These are phyloP conservation scores for Aleiodes alternator DNA, from an alignment of 2,888 invertebrate genomes.

Conservation along the genomic window DNA sequence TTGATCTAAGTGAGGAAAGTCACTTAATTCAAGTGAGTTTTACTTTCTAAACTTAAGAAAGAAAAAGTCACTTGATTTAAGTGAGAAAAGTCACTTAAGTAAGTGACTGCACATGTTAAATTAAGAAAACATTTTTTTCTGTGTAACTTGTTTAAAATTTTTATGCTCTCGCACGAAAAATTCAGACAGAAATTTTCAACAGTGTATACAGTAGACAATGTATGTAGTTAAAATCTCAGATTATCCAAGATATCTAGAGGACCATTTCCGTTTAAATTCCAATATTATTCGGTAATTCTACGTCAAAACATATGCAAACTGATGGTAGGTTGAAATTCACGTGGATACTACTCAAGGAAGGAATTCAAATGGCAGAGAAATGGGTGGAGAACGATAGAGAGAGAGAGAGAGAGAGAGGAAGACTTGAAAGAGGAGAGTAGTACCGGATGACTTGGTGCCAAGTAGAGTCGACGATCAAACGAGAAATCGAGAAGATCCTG, in stretches of 20 bases:
- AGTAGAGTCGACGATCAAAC: conserved; percentile 33
- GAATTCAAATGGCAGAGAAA: conserved; percentile 13
- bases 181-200: too few species aligned
- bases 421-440: neutral
- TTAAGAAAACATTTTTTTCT: too few species aligned
- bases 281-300: conserved; percentile 10
- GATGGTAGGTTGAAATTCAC: conserved; percentile 5
- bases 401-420: neutral
- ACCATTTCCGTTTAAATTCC: neutral
- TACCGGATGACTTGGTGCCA: conserved; percentile 28
- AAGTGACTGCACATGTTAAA: too few species aligned
- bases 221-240: too few species aligned
- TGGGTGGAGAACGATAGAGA: neutral
- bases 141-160: too few species aligned
- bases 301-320: conserved; percentile 29
- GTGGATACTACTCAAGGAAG: conserved; percentile 15
- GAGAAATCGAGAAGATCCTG: conserved; percentile 18
- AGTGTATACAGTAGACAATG: neutral
- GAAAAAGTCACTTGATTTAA: too few species aligned
- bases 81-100: too few species aligned
- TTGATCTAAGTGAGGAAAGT: too few species aligned
- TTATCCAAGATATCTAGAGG: neutral
- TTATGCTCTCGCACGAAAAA: too few species aligned
- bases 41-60: too few species aligned
- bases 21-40: too few species aligned